Evolutionary conservation across 2,888 invertebrate genomes (phyloP), one percentile per base, ranked within the genome.

Genomic region (Napeogenes sylphis): DNA sequence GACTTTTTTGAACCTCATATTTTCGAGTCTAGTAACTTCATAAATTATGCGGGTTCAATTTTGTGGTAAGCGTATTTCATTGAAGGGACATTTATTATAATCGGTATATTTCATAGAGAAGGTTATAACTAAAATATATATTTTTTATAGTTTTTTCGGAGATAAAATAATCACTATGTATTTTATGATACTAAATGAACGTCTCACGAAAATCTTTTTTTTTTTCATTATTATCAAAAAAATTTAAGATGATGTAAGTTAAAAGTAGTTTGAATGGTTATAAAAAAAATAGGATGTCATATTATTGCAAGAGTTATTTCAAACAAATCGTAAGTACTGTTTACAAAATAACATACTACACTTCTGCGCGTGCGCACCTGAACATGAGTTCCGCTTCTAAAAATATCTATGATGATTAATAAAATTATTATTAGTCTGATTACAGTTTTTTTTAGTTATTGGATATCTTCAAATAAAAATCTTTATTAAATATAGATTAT

Each of bases 311-410:
- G 58, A 56, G 57, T 45, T 21, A 59, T 54, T 32, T 47, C 21
- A 64, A 59, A 65, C 64, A 64, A 32, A 51, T 56, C 53, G 61
- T 54, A 63, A 59, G 51, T 55, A 62, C 2, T 64, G 66, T 68
- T 66, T 68, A 69, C 62, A 60, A 66, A 64, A 61, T 61, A 67
- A 61, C 60, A 63, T 61, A 64, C 55, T 58, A 14, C 42, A 12
- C 42, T 3, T 6, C 42, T 42, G 51, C 59, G 53, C 60, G 46
- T 55, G 56, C 65, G 58, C 68, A 70, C 68, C 65, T 68, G 66
- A 63, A 65, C 56, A 69, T 70, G 58, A 65, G 68, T 66, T 69
- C 71, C 66, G 67, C 35, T 68, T 75, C 75, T 77, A 77, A 72
- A 76, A 80, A 78, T 74, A 71, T 38, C 12, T 42, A 13, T 60